Conservation (phyloP, 2,888 invertebrate species). For the Thumatha senex region DNA sequence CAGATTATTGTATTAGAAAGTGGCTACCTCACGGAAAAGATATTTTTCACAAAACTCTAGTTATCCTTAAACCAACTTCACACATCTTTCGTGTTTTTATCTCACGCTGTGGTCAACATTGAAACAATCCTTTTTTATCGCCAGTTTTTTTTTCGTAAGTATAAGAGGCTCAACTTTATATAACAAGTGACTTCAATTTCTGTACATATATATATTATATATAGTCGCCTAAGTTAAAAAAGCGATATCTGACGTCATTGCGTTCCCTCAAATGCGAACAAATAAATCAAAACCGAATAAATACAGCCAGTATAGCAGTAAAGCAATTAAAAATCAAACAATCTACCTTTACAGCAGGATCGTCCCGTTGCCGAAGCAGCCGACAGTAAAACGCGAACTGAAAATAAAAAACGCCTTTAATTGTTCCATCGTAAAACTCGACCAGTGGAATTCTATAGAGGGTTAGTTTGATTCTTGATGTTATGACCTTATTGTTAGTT, state of each 20-base stretch:
- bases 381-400: conserved; percentile 49
- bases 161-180: not conserved
- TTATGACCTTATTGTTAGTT: not conserved
- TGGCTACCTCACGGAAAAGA: no score
- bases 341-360: conserved; percentile 65
- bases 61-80: no score
- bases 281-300: conserved; percentile 38
- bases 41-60: no score
- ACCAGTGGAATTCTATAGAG: conserved; percentile 31
- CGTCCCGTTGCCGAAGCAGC: conserved; percentile 40
- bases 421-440: conserved; percentile 52
- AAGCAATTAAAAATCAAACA: conserved; percentile 67
- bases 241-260: conserved; percentile 2
- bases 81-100: no score
- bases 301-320: conserved; percentile 40
- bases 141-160: no score
- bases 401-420: conserved; percentile 45
- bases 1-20: no score
- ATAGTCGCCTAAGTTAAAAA: not conserved
- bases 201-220: not conserved
- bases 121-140: no score
- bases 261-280: conserved; percentile 16
- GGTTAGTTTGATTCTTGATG: conserved; percentile 4
- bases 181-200: not conserved
- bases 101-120: no score